phyloP scores from a whole-genome alignment of 37 sponge, comb jelly and placozoan genomes.

The Beroe forskalii region DNA sequence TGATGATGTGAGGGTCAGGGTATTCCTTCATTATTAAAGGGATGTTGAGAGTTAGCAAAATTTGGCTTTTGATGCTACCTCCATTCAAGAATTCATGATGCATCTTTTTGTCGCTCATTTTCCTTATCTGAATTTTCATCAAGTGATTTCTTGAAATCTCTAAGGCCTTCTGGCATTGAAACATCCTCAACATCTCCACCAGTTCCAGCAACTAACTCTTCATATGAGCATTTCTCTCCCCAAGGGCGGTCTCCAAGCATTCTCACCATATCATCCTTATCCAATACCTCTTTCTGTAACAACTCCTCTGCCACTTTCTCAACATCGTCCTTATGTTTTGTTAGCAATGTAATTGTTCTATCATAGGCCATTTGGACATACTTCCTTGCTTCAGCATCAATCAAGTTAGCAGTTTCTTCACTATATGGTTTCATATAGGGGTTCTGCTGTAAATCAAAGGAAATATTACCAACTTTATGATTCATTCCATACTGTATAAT shows the following conservation, averaged over 20 bases:
- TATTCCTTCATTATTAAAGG: too few species aligned
- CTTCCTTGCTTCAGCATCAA: slow-evolving; percentile 74
- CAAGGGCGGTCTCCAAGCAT: slow-evolving; percentile 86
- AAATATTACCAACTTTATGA: slow-evolving; percentile 85
- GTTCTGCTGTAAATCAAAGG: slow-evolving; percentile 80
- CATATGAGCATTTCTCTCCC: slow-evolving; percentile 94
- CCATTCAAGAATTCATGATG: too few species aligned
- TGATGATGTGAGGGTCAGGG: too few species aligned
- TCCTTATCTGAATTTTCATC: background rate
- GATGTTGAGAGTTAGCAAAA: too few species aligned
- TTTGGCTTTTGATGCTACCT: too few species aligned
- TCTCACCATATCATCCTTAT: slow-evolving; percentile 93
- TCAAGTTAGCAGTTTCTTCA: slow-evolving; percentile 90
- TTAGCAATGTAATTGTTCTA: slow-evolving; percentile 64
- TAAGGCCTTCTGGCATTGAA: slow-evolving; percentile 57
- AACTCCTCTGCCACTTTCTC: slow-evolving; percentile 78
- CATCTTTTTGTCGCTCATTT: too few species aligned
- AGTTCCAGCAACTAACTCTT: slow-evolving; percentile 94
- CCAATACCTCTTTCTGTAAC: slow-evolving; percentile 85
- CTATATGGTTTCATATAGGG: slow-evolving; percentile 86
- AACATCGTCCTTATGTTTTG: slow-evolving; percentile 76
- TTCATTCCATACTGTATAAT: slow-evolving; percentile 95
- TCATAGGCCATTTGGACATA: slow-evolving; percentile 48
- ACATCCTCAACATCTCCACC: slow-evolving; percentile 62
- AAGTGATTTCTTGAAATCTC: background rate